A percentile compares a stretch with the other conserved stretches of the same genome.
These are phyloP conservation scores for Cerastis leucographa DNA, from an alignment of 2,888 invertebrate genomes.

Conservation along the genomic window DNA sequence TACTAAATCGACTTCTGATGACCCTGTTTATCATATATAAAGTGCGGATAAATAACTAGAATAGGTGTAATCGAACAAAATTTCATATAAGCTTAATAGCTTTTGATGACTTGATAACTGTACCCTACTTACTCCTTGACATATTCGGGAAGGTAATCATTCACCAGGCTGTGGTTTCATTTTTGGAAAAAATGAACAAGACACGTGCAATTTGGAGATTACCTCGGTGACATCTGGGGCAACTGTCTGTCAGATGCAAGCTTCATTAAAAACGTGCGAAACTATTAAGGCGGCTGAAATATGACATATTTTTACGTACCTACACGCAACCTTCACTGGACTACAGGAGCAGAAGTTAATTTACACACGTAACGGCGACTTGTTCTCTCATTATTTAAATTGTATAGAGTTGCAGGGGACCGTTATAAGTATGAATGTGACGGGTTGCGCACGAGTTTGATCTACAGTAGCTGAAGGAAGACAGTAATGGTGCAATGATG, in stretches of 20 bases:
- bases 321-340: conserved; percentile 2
- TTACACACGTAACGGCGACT: conserved; percentile 45
- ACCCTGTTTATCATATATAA: conserved; percentile 19
- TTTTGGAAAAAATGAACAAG: conserved; percentile 51
- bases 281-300: conserved; percentile 26
- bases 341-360: conserved; percentile 39
- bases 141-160: conserved; percentile 46
- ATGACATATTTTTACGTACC: conserved; percentile 28
- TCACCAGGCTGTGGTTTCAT: conserved; percentile 28
- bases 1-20: conserved; percentile 28
- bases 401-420: conserved; percentile 70
- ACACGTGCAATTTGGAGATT: conserved; percentile 39
- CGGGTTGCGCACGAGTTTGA: conserved; percentile 81
- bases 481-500: conserved; percentile 83
- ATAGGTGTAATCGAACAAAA: conserved; percentile 2
- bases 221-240: conserved; percentile 48
- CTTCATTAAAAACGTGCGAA: conserved; percentile 38
- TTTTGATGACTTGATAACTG: conserved; percentile 40
- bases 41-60: conserved; percentile 17
- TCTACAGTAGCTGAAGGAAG: conserved; percentile 81
- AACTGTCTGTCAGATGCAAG: conserved; percentile 45
- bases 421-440: conserved; percentile 78
- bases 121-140: conserved; percentile 14
- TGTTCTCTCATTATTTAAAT: conserved; percentile 64
- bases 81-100: background rate